phyloP scores from a whole-genome alignment of 2,888 invertebrate genomes.

The Resseliella maxima region DNA sequence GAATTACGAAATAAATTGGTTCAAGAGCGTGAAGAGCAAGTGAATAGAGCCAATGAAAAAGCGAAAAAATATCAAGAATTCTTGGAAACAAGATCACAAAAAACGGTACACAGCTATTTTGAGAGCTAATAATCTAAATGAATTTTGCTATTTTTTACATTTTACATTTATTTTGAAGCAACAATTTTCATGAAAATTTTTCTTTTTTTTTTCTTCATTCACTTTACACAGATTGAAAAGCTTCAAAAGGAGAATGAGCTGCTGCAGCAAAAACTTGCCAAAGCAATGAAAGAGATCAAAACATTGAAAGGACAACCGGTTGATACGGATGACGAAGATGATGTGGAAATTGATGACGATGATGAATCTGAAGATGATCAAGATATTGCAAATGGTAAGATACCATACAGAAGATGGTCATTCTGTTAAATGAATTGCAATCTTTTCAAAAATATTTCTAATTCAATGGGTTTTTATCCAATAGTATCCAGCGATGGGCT shows the following conservation, averaged over 20 bases:
- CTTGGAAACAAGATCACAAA: slow-evolving; percentile 29
- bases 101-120: slow-evolving; percentile 44
- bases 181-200: background rate
- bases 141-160: background rate
- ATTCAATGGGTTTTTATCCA: background rate
- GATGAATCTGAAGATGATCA: background rate
- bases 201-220: background rate
- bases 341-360: background rate
- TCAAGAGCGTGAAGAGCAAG: slow-evolving; percentile 53
- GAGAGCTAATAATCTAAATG: background rate
- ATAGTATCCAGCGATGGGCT: background rate
- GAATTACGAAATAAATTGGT: slow-evolving; percentile 14
- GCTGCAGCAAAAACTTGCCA: background rate
- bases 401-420: background rate
- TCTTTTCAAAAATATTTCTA: background rate
- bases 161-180: background rate
- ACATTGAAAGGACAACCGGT: background rate
- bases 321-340: too few species aligned
- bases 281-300: too few species aligned
- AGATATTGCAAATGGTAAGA: background rate
- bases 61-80: slow-evolving; percentile 41
- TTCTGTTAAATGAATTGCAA: too few species aligned
- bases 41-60: slow-evolving; percentile 49
- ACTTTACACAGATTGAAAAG: background rate
- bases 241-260: background rate